Evolutionary conservation across 2,797 vertebrate species (phyloP), one percentile per base, ranked within the genome.

Genomic region (Silurus lanzhouensis): DNA sequence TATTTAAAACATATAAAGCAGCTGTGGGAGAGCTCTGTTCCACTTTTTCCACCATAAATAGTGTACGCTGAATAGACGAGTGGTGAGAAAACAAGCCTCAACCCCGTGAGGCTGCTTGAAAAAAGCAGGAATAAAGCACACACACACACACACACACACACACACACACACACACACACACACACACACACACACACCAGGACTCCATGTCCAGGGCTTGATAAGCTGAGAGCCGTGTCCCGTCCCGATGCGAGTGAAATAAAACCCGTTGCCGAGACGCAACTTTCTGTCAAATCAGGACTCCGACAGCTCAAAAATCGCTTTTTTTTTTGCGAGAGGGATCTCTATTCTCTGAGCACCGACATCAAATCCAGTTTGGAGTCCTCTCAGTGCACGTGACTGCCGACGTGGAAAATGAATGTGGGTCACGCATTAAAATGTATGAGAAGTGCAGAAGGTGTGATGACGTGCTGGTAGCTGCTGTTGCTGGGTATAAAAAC

Each of bases 401-500:
- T 86, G 88, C 89, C 86, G 77, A 61, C 87, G 90, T 84, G 88
- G 83, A 81, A 66, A 52, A 64, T 87, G 84, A 93, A 94, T 94
- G 93, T 94, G 93, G 94, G 94, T 94, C 94, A 94, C 87, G 91
- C 93, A 94, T 94, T 94, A 94, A 94, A 93, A 94, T 94, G 83
- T 88, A 93, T 93, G 93, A 93, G 91, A 84, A 91, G 89, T 91
- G 91, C 91, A 93, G 90, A 92, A 87, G 92, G 91, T 91, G 90
- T 90, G 89, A 92, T 91, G 92, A 92, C 92, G 91, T 91, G 89
- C 90, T 92, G 93, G 90, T 92, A 89, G 91, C 91, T 81, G 83
- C 86, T 89, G 90, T 90, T 89, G 88, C 91, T 90, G 91, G 91
- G 92, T 91, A 84, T 85, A 85, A 88, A 92, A 87, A 46, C 38